Evolutionary conservation across 2,113 vertebrate genomes (phyloP).

Genomic region (Podarcis muralis): DNA sequence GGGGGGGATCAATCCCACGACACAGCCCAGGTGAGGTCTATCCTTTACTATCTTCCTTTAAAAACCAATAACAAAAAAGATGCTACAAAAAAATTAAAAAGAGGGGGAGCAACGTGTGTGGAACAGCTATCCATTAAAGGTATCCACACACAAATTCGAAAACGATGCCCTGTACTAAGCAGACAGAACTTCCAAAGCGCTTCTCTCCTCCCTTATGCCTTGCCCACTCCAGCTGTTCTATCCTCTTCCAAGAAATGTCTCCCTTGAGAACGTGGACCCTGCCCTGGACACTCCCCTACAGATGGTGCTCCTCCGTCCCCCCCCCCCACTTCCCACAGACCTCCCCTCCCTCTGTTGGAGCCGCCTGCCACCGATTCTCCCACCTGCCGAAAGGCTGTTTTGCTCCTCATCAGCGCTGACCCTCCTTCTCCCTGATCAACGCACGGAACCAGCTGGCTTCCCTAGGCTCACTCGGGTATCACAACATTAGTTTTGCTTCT

Average conservation of each 20-base stretch:
- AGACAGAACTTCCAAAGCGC: constrained; percentile 20
- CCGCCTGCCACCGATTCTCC: background rate
- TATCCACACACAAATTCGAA: background rate
- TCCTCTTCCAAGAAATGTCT: constrained; percentile 1
- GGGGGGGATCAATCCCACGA: background rate
- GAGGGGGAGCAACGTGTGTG: background rate
- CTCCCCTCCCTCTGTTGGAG: constrained; percentile 43
- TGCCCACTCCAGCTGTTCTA: background rate
- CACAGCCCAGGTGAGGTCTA: background rate
- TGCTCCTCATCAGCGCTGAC: background rate
- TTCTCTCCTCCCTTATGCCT: background rate
- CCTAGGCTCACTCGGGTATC: too few species aligned
- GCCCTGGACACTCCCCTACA: constrained; percentile 57
- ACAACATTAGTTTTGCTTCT: background rate
- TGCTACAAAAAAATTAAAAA: too few species aligned
- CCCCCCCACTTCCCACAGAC: constrained; percentile 29
- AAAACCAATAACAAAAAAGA: background rate
- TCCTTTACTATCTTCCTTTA: background rate
- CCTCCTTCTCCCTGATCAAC: background rate
- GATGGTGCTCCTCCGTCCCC: constrained; percentile 46
- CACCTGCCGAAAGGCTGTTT: constrained; percentile 42
- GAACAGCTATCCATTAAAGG: background rate
- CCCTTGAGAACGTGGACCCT: background rate
- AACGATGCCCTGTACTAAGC: background rate
- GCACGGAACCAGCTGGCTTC: constrained; percentile 7